Evolutionary conservation across 64 coral and sea anemone genomes (phyloP), one percentile per base, ranked within the genome.

Genomic region (Hydrozoanthus tunicans): DNA sequence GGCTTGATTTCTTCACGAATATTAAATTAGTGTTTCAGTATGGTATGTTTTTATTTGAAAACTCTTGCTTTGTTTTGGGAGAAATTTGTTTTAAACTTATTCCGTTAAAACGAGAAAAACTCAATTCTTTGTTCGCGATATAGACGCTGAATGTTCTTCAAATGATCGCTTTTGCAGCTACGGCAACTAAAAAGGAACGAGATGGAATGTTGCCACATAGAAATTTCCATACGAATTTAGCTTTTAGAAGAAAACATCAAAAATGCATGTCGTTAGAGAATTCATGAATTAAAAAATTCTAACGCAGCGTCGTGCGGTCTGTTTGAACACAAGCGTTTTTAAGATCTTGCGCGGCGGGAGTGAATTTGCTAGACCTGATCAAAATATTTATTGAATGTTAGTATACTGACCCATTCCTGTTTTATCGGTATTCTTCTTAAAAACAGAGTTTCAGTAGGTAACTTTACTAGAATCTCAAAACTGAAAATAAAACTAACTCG

Each of bases 261-360:
- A 88, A 88, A 88, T 88, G 84, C 84, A 88, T 88, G 84, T 88
- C 68, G 84, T 88, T 88, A 88, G 84, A 88, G 84, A 88, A 88
- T 88, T 88, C 24, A 74, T 88, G 84, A 74, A 88, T 88, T 75
- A 58, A 11, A 20, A 88, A 88, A 88, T 70, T 71, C 56, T 58
- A 75, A 73, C 60, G 73, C 56, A 58, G 68, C 69, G 84, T 88
- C 67, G 54, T 43, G 53, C 15, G 59, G 55, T 15, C 70, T 75
- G 6, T 69, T 17, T 88, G 52, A 70, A 86, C 52, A 61, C 32
- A 58, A 74, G 54, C 69, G 56, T 88, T 88, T 86, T 86, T 24
- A 24, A 68, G 74, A 88, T 32, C 72, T 60, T 61, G 25, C 84
- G 54, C 84, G 56, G 69, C 84, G 56, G 84, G 84, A 88, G 69